Base-by-base conservation (phyloP, 2,888 invertebrate species). In the Rutpela maculata region DNA sequence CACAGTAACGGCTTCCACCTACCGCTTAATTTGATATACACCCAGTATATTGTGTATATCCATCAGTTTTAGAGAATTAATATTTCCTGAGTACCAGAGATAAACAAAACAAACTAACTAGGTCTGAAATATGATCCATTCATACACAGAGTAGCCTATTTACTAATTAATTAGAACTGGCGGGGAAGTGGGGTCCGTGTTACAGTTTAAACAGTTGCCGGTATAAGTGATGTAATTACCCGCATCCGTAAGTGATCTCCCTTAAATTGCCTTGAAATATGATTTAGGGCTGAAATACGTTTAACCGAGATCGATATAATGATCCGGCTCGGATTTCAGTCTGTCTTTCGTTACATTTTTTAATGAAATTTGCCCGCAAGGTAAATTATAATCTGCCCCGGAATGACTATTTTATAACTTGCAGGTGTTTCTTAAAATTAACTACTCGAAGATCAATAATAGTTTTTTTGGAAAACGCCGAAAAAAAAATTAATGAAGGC, bases 231-330 rank as follows among this genome's bases (percentile, higher is more conserved):
- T 75, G 62, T 79, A 79, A 79, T 79, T 79, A 63, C 70, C 68
- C 63, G 66, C 77, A 79, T 79, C 79, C 79, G 77, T 63, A 59
- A 35, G 63, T 71, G 72, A 78, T 75, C 76, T 71, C 63, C 66
- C 68, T 73, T 62, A 78, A 72, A 76, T 75, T 77, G 72, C 56
- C 26, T 35, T 57, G 56, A 11, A 65, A 65, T 22, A 56, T 31
- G 55, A 73, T 65, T 73, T 60, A 50, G 63, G 17, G 35, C n/a
- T 15, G 63, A 65, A 56, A 62, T 50, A 19, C 55, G 19, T 31
- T 63, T 56, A 60, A 50, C 62, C 31, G n/a, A 7, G n/a, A 55
- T 73, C 57, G 65, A 73, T 73, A 35, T 17, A 65, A 43, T 12
- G 31, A 59, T 56, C 17, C 12, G 43, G 12, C 43, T 43, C 12